Conservation (phyloP, 2,113 vertebrate species). For the Pseudonaja textilis region DNA sequence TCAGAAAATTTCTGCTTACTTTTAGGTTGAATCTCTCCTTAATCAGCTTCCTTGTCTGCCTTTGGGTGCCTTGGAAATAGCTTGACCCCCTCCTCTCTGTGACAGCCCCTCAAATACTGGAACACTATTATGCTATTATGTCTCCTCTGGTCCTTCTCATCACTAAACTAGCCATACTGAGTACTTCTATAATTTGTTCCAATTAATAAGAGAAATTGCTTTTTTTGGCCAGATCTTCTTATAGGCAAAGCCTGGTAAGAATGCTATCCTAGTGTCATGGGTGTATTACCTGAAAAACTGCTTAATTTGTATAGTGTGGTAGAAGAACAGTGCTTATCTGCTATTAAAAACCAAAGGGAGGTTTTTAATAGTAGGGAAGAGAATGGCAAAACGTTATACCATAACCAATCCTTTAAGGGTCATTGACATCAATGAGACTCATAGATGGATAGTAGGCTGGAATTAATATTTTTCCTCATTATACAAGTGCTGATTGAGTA, state of each 20-base stretch:
- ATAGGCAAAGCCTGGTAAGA: background rate
- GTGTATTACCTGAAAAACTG: background rate
- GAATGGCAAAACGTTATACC: background rate
- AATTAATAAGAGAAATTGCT: background rate
- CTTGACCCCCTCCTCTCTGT: too few relatives aligned
- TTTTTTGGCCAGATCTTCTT: background rate
- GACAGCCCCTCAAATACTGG: too few relatives aligned
- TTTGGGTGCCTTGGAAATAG: too few relatives aligned
- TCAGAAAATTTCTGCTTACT: too few relatives aligned
- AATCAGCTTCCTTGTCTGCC: too few relatives aligned
- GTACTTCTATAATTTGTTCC: background rate
- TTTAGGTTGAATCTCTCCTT: too few relatives aligned
- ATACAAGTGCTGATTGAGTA: background rate
- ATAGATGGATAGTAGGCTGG: background rate
- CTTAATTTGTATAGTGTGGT: background rate
- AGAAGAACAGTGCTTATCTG: background rate
- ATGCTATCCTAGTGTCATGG: background rate
- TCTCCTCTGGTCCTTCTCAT: too few relatives aligned
- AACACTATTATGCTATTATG: too few relatives aligned
- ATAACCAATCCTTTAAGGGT: background rate
- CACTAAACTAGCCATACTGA: too few relatives aligned
- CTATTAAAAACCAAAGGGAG: background rate
- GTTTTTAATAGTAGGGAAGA: background rate
- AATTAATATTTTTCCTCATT: background rate
- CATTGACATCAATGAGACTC: background rate